Evolutionary conservation across 2,888 invertebrate species (phyloP).

Genomic region (Rhagium mordax): DNA sequence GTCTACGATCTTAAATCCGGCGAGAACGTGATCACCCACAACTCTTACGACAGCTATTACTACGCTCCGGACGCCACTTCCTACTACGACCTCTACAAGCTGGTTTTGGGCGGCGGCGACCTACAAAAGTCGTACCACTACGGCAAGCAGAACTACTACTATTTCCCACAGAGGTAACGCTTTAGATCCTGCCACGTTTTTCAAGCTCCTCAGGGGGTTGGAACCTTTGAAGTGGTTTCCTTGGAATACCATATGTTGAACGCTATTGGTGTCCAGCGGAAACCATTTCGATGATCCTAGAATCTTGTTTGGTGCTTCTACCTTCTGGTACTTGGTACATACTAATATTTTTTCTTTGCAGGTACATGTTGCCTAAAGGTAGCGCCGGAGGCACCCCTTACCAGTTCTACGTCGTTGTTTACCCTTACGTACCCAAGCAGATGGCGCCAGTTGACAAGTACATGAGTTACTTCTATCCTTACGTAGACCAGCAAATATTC

Average conservation of each 20-base stretch:
- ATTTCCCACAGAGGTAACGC: conserved; percentile 77
- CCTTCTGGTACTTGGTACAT: too few relatives aligned
- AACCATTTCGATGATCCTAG: too few relatives aligned
- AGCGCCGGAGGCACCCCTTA: conserved; percentile 75
- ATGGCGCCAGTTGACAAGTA: background rate
- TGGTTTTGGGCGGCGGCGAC: conserved; percentile 72
- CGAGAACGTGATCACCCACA: conserved; percentile 78
- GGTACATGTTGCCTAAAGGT: conserved; percentile 81
- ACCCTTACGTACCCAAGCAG: conserved; percentile 67
- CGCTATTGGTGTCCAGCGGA: too few relatives aligned
- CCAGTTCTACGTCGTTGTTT: conserved; percentile 72
- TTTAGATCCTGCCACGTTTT: background rate
- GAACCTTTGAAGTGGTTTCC: too few relatives aligned
- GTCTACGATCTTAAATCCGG: conserved; percentile 76
- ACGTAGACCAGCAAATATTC: conserved; percentile 25
- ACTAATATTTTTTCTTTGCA: conserved; percentile 44
- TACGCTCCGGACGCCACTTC: conserved; percentile 77
- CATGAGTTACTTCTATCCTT: conserved; percentile 19
- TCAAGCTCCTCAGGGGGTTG: too few relatives aligned
- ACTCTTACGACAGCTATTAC: conserved; percentile 78
- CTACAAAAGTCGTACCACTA: conserved; percentile 73
- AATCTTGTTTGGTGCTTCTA: too few relatives aligned
- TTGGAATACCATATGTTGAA: too few relatives aligned
- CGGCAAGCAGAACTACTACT: conserved; percentile 75
- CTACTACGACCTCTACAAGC: conserved; percentile 77